These are phyloP conservation scores for Acanthisitta chloris DNA, from an alignment of 2,113 vertebrate genomes.

Conservation along the genomic window DNA sequence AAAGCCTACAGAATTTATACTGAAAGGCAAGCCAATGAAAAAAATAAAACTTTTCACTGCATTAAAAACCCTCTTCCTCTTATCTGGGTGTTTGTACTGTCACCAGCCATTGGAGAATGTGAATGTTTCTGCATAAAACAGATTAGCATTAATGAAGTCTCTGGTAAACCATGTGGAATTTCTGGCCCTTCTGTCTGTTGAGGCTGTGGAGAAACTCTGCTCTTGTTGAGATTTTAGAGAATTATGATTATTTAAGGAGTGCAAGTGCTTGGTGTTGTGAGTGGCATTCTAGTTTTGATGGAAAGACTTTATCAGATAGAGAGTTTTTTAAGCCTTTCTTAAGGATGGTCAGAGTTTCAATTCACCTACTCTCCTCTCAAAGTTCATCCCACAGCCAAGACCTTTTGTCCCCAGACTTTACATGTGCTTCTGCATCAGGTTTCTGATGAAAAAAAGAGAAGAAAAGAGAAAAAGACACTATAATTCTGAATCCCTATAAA, in stretches of 20 bases:
- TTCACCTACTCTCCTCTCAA: background rate
- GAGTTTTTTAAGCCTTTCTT: background rate
- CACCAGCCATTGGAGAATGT: constrained; percentile 2
- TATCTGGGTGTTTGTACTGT: constrained; percentile 9
- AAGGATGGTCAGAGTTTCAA: background rate
- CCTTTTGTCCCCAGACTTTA: background rate
- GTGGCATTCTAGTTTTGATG: background rate
- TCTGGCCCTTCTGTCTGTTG: background rate
- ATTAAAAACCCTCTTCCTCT: background rate
- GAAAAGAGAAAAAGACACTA: too few species aligned
- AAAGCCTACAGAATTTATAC: background rate
- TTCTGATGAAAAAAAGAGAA: background rate
- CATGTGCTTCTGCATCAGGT: background rate
- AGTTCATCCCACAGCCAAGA: background rate
- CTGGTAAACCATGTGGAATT: constrained; percentile 24
- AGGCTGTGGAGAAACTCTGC: background rate
- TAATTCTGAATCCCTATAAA: background rate
- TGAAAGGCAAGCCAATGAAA: background rate
- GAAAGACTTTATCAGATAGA: background rate
- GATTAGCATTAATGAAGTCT: background rate
- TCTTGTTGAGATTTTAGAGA: background rate
- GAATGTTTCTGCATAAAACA: constrained; percentile 7
- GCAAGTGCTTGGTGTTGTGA: background rate
- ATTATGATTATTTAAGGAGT: background rate
- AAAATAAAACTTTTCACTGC: background rate